A percentile compares a stretch with the other conserved stretches of the same genome.
Evolutionary conservation across 2,797 vertebrate species (phyloP).

Genomic region (Darevskia mixta): DNA sequence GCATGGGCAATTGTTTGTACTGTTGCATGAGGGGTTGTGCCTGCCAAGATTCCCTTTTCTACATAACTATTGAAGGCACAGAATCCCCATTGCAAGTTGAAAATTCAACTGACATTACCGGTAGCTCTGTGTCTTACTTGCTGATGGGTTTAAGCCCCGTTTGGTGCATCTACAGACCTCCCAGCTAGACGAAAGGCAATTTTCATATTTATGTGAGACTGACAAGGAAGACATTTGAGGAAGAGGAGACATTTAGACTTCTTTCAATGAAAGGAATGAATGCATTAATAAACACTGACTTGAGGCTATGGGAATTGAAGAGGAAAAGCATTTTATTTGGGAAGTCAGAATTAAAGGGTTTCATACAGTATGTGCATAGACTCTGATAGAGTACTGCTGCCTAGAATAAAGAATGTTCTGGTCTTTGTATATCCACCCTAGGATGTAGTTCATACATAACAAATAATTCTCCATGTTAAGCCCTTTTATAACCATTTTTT

Average conservation of each 20-base stretch:
- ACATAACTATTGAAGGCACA: not conserved
- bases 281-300: not conserved
- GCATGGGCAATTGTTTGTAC: not conserved
- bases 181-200: slow-evolving; percentile 4
- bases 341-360: not conserved
- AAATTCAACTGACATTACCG: not conserved
- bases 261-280: slow-evolving; percentile 1
- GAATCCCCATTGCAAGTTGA: not conserved
- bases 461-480: not conserved
- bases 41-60: not conserved
- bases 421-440: not conserved
- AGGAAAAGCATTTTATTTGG: not conserved
- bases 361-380: not conserved
- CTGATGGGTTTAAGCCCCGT: not conserved
- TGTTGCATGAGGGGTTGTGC: not conserved
- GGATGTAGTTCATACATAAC: not conserved
- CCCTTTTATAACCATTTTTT: not conserved
- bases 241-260: not conserved
- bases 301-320: not conserved
- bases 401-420: not conserved
- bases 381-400: not conserved
- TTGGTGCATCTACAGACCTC: not conserved
- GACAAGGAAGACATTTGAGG: not conserved
- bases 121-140: not conserved
- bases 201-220: slow-evolving; percentile 1